Evolutionary conservation across 2,888 invertebrate species (phyloP).

Genomic region (Rotaria macrura): DNA sequence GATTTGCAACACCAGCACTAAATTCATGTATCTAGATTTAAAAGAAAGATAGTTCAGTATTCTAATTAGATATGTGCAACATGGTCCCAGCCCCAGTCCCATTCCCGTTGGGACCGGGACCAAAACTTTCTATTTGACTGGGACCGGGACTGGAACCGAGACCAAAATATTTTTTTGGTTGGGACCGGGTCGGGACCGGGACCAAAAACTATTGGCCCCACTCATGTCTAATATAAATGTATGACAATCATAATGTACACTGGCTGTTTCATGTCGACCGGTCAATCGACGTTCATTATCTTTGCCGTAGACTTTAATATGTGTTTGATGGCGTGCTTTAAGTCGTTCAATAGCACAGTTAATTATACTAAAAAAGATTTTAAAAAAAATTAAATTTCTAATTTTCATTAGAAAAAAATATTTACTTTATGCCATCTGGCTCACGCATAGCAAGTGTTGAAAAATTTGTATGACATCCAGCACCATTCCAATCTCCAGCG

Average conservation of each 20-base stretch:
- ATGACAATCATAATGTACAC: conserved; percentile 54
- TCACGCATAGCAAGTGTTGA: conserved; percentile 82
- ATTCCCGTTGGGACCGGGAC: too few species aligned
- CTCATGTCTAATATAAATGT: too few species aligned
- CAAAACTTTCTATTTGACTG: too few species aligned
- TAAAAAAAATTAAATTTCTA: too few species aligned
- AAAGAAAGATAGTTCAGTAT: background rate
- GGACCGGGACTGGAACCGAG: too few species aligned
- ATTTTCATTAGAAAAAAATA: background rate
- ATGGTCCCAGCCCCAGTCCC: too few species aligned
- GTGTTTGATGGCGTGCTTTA: conserved; percentile 75
- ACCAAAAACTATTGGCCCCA: too few species aligned
- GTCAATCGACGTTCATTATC: conserved; percentile 87
- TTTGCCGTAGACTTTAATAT: conserved; percentile 87
- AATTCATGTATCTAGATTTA: conserved; percentile 68
- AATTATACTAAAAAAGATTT: conserved; percentile 58
- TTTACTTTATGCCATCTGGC: conserved; percentile 39
- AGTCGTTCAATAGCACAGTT: conserved; percentile 87
- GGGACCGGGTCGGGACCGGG: too few species aligned
- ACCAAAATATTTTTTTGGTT: too few species aligned
- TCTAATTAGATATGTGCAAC: too few species aligned
- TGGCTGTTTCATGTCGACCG: conserved; percentile 86
- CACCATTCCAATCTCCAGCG: conserved; percentile 46
- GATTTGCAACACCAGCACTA: conserved; percentile 78
- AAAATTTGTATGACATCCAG: conserved; percentile 91